Percentiles rank a stretch among this genome's conserved stretches.
Evolutionary conservation across 2,797 vertebrate genomes (phyloP).

Genomic region (Chloroceryle inda): DNA sequence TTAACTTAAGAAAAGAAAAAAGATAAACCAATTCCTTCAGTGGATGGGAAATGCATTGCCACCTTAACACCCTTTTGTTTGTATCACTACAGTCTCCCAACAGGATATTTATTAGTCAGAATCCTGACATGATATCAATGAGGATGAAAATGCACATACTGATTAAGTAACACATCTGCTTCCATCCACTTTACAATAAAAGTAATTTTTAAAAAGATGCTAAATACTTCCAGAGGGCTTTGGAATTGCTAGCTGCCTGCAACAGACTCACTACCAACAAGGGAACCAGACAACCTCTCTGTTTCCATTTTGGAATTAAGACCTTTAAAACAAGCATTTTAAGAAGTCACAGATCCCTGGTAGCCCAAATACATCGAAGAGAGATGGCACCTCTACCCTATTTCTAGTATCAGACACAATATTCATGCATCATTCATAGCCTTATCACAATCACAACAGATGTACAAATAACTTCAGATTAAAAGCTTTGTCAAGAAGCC

Average conservation of each 20-base stretch:
- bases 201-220: background rate
- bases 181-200: background rate
- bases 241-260: background rate
- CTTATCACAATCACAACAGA: background rate
- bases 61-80: background rate
- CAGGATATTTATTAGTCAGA: background rate
- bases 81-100: background rate
- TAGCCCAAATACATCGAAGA: background rate
- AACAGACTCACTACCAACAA: rapidly evolving
- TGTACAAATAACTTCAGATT: background rate
- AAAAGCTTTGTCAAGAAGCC: background rate
- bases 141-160: background rate
- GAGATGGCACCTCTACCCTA: background rate
- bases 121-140: background rate
- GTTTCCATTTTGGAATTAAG: background rate
- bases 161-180: constrained; percentile 11
- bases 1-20: background rate
- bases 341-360: background rate
- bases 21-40: background rate
- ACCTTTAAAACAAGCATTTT: background rate
- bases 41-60: background rate
- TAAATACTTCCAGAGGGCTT: background rate
- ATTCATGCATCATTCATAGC: background rate
- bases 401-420: background rate
- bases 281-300: background rate